Conservation (phyloP, 2,888 invertebrate genomes). For the Pardosa pseudoannulata region DNA sequence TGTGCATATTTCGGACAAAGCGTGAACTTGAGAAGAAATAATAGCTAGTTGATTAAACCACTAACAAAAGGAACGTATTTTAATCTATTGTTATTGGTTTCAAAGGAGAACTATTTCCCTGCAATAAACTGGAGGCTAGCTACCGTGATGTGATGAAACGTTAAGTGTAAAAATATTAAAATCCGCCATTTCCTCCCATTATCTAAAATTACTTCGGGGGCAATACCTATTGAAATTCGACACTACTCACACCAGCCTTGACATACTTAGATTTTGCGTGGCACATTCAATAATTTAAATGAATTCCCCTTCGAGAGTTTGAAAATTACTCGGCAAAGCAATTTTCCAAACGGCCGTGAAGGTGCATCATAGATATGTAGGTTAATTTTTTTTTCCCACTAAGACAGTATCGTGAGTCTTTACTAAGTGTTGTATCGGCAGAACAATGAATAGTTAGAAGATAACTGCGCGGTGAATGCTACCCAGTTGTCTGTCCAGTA, state of each 20-base stretch:
- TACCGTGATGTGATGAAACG: too few relatives aligned
- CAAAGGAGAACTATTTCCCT: background rate
- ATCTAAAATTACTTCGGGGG: background rate
- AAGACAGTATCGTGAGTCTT: background rate
- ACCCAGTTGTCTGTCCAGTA: too few relatives aligned
- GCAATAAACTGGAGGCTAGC: too few relatives aligned
- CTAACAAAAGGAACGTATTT: background rate
- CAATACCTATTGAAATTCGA: background rate
- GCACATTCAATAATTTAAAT: background rate
- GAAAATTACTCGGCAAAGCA: background rate
- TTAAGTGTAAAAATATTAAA: background rate
- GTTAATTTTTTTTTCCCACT: background rate
- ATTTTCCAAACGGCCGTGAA: background rate
- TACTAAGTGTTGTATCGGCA: background rate
- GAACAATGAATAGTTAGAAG: background rate
- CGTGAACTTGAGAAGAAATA: too few relatives aligned
- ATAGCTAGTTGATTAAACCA: too few relatives aligned
- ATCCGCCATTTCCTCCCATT: background rate
- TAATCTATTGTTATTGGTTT: background rate
- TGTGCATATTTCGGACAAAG: too few relatives aligned
- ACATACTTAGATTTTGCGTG: background rate
- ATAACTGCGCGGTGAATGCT: background rate
- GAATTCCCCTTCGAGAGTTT: background rate
- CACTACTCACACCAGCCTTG: background rate
- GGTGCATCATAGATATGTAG: background rate